Conservation (phyloP, 2,113 vertebrate species). For the Thymallus thymallus region DNA sequence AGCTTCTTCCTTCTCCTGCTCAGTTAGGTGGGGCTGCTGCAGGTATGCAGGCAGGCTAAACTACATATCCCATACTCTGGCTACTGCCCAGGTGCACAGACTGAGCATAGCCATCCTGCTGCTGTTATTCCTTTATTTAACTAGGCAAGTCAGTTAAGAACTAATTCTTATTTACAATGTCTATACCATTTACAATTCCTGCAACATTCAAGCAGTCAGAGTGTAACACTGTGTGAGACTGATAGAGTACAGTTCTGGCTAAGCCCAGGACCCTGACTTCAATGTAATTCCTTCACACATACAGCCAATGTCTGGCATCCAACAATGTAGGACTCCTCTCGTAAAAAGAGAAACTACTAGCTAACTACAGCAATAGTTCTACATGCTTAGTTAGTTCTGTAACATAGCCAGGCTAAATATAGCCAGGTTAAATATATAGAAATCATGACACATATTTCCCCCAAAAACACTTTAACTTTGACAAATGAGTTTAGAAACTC, state of each 20-base stretch:
- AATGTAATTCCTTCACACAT: conserved; percentile 1
- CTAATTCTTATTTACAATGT: no score
- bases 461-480: no score
- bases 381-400: neutral
- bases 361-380: neutral
- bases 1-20: neutral
- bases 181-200: no score
- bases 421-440: no score
- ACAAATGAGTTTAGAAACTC: no score
- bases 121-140: no score
- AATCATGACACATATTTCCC: no score
- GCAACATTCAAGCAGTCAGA: conserved; percentile 4
- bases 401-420: neutral
- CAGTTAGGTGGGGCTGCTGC: neutral
- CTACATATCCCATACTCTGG: neutral
- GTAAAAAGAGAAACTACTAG: no score
- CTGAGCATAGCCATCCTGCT: neutral
- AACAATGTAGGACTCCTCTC: neutral
- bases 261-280: neutral
- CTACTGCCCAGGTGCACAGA: neutral
- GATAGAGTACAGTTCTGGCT: neutral
- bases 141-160: no score
- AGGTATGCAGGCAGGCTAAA: neutral
- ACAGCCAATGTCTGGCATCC: neutral
- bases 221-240: neutral